These are phyloP conservation scores for Nowickia ferox DNA, from an alignment of 2,888 invertebrate genomes.

Conservation along the genomic window DNA sequence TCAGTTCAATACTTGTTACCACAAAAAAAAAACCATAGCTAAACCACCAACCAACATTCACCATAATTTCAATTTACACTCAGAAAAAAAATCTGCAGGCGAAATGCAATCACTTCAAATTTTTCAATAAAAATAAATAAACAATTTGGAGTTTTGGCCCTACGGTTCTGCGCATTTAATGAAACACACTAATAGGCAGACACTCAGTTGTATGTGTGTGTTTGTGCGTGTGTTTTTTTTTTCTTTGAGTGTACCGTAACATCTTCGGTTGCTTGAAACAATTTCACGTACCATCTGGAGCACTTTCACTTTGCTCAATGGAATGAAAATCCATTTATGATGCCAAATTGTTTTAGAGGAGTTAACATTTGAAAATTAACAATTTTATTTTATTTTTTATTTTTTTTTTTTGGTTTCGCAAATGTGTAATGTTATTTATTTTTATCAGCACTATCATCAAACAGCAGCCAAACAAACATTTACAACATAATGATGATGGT, in stretches of 20 bases:
- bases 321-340: slow-evolving; percentile 68
- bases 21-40: slow-evolving; percentile 2
- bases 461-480: slow-evolving; percentile 59
- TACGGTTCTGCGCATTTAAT: neutral
- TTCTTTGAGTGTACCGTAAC: slow-evolving; percentile 62
- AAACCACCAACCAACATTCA: slow-evolving; percentile 45
- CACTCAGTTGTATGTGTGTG: neutral
- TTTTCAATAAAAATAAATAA: neutral
- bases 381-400: slow-evolving; percentile 41
- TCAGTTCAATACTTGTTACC: slow-evolving; percentile 50
- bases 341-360: slow-evolving; percentile 72
- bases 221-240: neutral
- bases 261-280: slow-evolving; percentile 64
- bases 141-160: neutral
- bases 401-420: slow-evolving; percentile 39
- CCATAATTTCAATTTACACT: slow-evolving; percentile 47
- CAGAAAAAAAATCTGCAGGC: slow-evolving; percentile 1
- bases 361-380: slow-evolving; percentile 70
- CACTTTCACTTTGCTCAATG: slow-evolving; percentile 80
- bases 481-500: slow-evolving; percentile 41
- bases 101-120: neutral
- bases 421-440: slow-evolving; percentile 71
- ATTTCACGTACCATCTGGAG: slow-evolving; percentile 78
- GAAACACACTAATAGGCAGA: neutral
- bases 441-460: slow-evolving; percentile 69